Evolutionary conservation across 2,797 vertebrate genomes (phyloP).

Genomic region (Darevskia mixta): DNA sequence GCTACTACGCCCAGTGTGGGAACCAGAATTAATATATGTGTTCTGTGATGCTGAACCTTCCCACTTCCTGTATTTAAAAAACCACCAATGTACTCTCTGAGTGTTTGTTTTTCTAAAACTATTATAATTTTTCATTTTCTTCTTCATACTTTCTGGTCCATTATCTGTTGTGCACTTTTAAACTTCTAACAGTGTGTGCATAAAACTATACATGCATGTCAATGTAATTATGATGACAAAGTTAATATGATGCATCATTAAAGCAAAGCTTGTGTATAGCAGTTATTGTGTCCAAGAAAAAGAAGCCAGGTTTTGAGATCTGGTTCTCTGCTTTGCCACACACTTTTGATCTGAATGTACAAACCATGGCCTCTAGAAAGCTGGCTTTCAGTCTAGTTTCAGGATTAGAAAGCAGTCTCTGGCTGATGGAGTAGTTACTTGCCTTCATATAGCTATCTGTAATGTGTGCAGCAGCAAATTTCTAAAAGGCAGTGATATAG

Average conservation of each 20-base stretch:
- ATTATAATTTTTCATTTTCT: background rate
- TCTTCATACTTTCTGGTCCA: background rate
- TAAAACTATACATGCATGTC: background rate
- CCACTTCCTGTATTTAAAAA: background rate
- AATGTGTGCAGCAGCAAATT: no score
- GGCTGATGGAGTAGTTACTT: background rate
- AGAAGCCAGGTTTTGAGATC: background rate
- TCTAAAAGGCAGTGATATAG: no score
- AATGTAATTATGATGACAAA: background rate
- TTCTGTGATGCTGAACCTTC: background rate
- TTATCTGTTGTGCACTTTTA: background rate
- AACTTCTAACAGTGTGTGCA: background rate
- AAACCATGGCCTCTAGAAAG: background rate
- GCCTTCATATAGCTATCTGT: background rate
- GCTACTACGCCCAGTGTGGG: background rate
- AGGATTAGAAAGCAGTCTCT: background rate
- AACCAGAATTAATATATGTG: background rate
- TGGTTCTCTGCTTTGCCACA: background rate
- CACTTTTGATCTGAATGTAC: no score
- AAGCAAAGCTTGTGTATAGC: background rate
- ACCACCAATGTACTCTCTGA: background rate
- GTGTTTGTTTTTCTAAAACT: background rate
- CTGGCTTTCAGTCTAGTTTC: background rate
- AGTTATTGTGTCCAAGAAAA: background rate
- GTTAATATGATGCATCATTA: background rate